phyloP scores from a whole-genome alignment of 2,113 vertebrate species.

The Brachyhypopomus occidentalis region DNA sequence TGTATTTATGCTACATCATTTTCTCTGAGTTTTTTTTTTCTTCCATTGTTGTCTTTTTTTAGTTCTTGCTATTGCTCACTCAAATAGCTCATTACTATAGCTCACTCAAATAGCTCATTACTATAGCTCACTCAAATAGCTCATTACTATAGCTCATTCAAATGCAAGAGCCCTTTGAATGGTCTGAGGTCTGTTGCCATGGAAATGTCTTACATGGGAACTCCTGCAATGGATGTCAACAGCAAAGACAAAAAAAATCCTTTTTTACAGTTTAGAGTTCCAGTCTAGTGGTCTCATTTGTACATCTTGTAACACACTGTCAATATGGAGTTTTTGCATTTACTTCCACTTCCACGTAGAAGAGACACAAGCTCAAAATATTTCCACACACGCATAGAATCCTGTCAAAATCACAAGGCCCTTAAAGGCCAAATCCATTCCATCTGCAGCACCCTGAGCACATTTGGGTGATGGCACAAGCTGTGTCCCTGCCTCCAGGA shows the following conservation, averaged over 20 bases:
- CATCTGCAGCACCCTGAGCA: not conserved
- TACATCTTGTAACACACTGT: too few relatives aligned
- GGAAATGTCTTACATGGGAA: constrained; percentile 55
- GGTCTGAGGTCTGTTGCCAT: constrained; percentile 58
- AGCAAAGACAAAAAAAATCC: constrained; percentile 41
- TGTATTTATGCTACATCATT: not conserved
- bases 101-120: not conserved
- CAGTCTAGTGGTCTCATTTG: not conserved
- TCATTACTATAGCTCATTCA: not conserved
- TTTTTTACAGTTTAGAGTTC: not conserved
- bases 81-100: not conserved
- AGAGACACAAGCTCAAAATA: not conserved
- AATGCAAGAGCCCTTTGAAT: constrained; percentile 5
- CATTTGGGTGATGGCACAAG: not conserved
- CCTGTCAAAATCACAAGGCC: not conserved
- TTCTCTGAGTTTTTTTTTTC: not conserved
- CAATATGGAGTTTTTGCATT: too few relatives aligned
- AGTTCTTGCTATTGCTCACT: not conserved
- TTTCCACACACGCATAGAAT: not conserved
- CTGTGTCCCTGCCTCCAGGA: not conserved
- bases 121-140: not conserved
- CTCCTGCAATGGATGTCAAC: constrained; percentile 39
- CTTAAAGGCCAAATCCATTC: not conserved
- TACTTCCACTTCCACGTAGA: not conserved
- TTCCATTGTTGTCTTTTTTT: not conserved